Base-by-base conservation (phyloP, 1,140 invertebrate species). In the Carcinoscorpius rotundicauda region DNA sequence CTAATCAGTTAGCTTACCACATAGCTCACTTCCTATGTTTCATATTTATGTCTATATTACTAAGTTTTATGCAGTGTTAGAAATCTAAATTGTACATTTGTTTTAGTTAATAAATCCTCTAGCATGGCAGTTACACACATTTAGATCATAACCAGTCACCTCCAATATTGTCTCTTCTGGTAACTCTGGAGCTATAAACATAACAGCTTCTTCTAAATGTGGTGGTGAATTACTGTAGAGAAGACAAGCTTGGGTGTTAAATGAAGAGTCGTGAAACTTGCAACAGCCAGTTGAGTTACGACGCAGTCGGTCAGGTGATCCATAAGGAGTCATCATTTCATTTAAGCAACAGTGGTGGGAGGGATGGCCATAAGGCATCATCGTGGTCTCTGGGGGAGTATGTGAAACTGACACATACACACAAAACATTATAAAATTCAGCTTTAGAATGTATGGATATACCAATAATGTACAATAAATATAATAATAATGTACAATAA, bases 131-230 rank as follows among this genome's bases (percentile, higher is more conserved):
- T 29, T 29, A 29, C 29, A 0, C 29, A 29, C 29, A 29, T 29
- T 29, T 29, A 29, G 29, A 29, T 29, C 29, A 29, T 2, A 29
- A 29, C 29, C 0, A 0, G 29, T 77, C 71, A 87, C 86, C 73
- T 95, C 92, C 68, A 97, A 83, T 29, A 98, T 80, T 48, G 94
- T 97, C 79, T 98, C 95, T 77, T 97, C 92, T 53, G 91, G 89
- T 63, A 98, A 78, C 76, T 97, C 93, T 5, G 93, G 93, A 50
- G 88, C 84, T 49, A 91, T 83, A 78, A 95, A 96, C 67, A 85
- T 85, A 67, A 89, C 83, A 64, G 85, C 86, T 65, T 84, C 78
- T 56, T 81, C 78, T 65, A 78, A 76, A 11, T 74, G 76, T 0
- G 77, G 76, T 5, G 81, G 80, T 3, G 82, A 82, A 52, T 76